Evolutionary conservation across 2,113 vertebrate species (phyloP).

Genomic region (Perca fluviatilis): DNA sequence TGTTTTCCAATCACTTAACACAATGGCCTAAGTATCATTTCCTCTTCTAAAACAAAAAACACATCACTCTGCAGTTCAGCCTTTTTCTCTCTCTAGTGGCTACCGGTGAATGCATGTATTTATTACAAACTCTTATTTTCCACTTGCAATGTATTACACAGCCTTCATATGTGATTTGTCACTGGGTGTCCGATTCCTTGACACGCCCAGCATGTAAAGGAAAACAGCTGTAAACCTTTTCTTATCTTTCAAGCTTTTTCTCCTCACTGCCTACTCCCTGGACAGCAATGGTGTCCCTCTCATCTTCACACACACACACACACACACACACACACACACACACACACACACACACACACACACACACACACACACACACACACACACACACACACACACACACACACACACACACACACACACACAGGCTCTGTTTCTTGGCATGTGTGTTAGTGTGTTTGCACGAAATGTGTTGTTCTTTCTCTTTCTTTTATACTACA

Average conservation of each 20-base stretch:
- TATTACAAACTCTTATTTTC: conserved; percentile 18
- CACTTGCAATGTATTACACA: conserved; percentile 7
- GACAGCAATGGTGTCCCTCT: conserved; percentile 1
- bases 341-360: not conserved
- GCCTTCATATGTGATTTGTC: conserved; percentile 29
- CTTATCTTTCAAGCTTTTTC: conserved; percentile 17
- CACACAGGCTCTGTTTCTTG: conserved; percentile 37
- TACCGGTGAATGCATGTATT: conserved; percentile 2
- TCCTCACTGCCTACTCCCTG: conserved; percentile 15
- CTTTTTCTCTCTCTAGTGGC: not conserved
- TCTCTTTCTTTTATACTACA: conserved; percentile 19
- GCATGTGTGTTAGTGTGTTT: conserved; percentile 47
- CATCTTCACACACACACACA: conserved; percentile 8
- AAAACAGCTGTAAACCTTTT: conserved; percentile 29
- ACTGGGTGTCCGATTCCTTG: conserved; percentile 22
- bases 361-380: not conserved
- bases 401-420: conserved; percentile 1
- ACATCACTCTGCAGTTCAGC: not conserved
- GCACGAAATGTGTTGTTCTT: conserved; percentile 48
- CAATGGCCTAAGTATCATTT: not conserved
- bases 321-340: not conserved
- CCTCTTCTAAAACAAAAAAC: not conserved
- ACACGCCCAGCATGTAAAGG: conserved; percentile 24
- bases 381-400: conserved; percentile 1
- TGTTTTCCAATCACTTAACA: not conserved